A percentile compares a stretch with the other conserved stretches of the same genome.
Conservation (phyloP, 2,888 invertebrate species). For the Margaritifera margaritifera region DNA sequence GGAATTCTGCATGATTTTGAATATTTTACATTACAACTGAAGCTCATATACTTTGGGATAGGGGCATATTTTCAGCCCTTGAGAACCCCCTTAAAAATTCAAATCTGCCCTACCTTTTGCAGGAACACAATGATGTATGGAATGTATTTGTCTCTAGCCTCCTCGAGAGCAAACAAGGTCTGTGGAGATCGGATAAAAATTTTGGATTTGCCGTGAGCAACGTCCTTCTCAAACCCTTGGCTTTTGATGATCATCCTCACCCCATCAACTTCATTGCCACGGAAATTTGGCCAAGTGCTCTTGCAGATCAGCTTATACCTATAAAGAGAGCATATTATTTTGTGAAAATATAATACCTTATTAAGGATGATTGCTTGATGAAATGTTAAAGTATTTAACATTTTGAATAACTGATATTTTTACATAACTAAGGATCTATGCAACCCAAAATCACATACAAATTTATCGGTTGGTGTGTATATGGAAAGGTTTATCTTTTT, state of each 20-base stretch:
- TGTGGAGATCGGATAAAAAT: constrained; percentile 94
- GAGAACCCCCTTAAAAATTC: not conserved
- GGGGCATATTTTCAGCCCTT: not conserved
- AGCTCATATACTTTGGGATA: too few relatives aligned
- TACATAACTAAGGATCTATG: too few relatives aligned
- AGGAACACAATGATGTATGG: constrained; percentile 93
- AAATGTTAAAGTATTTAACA: too few relatives aligned
- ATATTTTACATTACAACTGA: too few relatives aligned
- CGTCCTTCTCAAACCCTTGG: constrained; percentile 84
- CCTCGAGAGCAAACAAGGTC: constrained; percentile 91
- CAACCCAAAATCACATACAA: too few relatives aligned
- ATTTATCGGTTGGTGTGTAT: too few relatives aligned
- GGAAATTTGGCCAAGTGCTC: constrained; percentile 97
- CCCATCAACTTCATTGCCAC: constrained; percentile 85
- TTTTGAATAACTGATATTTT: too few relatives aligned
- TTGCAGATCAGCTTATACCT: constrained; percentile 97
- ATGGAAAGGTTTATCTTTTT: too few relatives aligned
- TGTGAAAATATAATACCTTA: not conserved
- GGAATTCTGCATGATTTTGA: too few relatives aligned
- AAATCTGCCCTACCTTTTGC: constrained; percentile 84
- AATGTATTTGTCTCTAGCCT: constrained; percentile 87
- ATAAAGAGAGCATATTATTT: constrained; percentile 42
- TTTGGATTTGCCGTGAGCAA: constrained; percentile 95
- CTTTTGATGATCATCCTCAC: constrained; percentile 89
- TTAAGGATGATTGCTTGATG: too few relatives aligned